Conservation (phyloP, 2,113 vertebrate genomes). For the Mionectes macconnelli region DNA sequence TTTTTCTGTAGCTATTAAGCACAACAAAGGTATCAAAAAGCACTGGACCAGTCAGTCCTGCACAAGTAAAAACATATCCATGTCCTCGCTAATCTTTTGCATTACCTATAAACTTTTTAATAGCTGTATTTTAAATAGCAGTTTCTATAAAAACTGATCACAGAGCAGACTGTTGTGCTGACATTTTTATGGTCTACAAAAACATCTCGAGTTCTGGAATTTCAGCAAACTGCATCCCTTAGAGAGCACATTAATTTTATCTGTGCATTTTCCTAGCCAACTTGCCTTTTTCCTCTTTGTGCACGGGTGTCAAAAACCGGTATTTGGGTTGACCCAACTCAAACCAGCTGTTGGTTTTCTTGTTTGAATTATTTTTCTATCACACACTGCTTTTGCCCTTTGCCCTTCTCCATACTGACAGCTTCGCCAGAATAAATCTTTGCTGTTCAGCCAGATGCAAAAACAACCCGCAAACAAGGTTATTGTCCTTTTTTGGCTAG, state of each 20-base stretch:
- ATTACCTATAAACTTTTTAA: not conserved
- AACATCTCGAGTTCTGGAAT: not conserved
- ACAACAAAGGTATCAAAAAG: not conserved
- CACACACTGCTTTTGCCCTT: not conserved
- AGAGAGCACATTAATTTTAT: not conserved
- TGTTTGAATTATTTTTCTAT: not conserved
- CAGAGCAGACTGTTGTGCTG: not conserved
- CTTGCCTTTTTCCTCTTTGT: not conserved
- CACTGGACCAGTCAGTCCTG: not conserved
- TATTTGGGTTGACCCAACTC: not conserved
- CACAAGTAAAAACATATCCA: not conserved
- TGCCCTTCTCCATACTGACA: not conserved
- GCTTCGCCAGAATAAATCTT: constrained; percentile 2
- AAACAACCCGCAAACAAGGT: not conserved
- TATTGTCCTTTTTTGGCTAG: constrained; percentile 9
- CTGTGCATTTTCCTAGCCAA: not conserved
- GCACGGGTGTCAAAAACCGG: not conserved
- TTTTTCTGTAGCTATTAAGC: not conserved
- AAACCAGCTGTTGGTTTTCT: not conserved
- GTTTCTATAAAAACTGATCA: not conserved
- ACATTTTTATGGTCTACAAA: not conserved
- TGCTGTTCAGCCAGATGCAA: not conserved
- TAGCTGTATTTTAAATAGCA: not conserved
- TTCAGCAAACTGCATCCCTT: not conserved
- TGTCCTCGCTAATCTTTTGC: not conserved